Evolutionary conservation across 1,140 invertebrate species (phyloP).

Genomic region (Leptinotarsa undecemlineata): DNA sequence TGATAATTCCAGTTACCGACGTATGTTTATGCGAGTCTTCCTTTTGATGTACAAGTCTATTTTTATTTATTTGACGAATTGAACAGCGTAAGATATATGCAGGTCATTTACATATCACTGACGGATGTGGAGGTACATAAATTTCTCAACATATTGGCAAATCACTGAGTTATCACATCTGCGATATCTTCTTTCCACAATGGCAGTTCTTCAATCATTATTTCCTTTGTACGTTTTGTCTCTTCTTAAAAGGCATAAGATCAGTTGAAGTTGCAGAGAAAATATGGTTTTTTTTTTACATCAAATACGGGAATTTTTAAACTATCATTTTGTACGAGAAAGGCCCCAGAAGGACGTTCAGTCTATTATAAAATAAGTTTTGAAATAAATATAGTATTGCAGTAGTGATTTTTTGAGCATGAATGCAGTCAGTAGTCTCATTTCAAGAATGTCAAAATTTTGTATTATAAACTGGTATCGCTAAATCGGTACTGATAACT

Average conservation of each 20-base stretch:
- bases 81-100: background rate
- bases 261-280: too few species aligned
- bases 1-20: conserved; percentile 2
- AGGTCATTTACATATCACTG: background rate
- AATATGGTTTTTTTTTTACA: too few species aligned
- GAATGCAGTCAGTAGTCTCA: too few species aligned
- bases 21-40: conserved; percentile 5
- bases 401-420: too few species aligned
- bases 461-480: too few species aligned
- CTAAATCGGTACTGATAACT: too few species aligned
- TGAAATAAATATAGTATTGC: too few species aligned
- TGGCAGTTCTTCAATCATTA: background rate
- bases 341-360: too few species aligned
- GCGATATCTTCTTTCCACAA: conserved; percentile 3
- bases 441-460: too few species aligned
- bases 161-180: background rate
- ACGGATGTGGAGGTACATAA: conserved; percentile 5
- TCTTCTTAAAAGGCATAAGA: background rate
- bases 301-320: too few species aligned
- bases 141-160: conserved; percentile 2
- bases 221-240: background rate
- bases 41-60: background rate
- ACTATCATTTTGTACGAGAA: too few species aligned
- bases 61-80: conserved; percentile 8
- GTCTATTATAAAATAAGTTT: too few species aligned